These are phyloP conservation scores for Dinoponera quadriceps DNA, from an alignment of 1,140 invertebrate genomes.

Conservation along the genomic window DNA sequence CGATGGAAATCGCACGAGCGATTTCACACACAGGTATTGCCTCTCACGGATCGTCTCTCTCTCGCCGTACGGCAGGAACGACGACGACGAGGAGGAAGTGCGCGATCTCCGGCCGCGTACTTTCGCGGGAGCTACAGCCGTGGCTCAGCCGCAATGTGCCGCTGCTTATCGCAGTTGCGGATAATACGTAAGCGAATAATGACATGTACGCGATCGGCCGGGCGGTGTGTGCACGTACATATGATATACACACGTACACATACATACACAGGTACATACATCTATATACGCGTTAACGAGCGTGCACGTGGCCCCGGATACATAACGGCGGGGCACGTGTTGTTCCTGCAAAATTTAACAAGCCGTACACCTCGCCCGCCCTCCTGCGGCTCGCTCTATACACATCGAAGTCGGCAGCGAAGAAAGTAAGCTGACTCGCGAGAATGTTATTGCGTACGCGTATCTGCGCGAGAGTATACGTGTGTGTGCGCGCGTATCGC, in stretches of 20 bases:
- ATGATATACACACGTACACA: not conserved
- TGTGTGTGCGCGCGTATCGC: not conserved
- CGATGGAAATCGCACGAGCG: too few species aligned
- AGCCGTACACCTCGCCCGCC: not conserved
- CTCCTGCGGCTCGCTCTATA: not conserved
- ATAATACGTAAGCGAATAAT: slow-evolving; percentile 4
- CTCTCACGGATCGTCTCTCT: too few species aligned
- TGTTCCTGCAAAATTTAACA: slow-evolving; percentile 29
- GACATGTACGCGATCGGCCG: not conserved
- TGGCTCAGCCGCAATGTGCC: not conserved
- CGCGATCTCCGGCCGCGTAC: not conserved
- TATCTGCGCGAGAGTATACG: not conserved
- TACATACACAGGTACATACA: not conserved
- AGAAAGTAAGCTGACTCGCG: slow-evolving; percentile 37
- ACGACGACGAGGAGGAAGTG: too few species aligned
- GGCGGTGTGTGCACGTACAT: not conserved
- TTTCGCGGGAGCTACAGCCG: not conserved
- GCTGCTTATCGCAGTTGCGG: not conserved
- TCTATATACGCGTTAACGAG: not conserved
- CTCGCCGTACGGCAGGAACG: too few species aligned
- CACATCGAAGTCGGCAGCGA: not conserved
- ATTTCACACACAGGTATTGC: too few species aligned
- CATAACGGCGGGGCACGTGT: not conserved
- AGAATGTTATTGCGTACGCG: not conserved
- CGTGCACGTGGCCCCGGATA: not conserved